Base-by-base conservation (phyloP, 1,140 invertebrate genomes). In the Camponotus vicinus region DNA sequence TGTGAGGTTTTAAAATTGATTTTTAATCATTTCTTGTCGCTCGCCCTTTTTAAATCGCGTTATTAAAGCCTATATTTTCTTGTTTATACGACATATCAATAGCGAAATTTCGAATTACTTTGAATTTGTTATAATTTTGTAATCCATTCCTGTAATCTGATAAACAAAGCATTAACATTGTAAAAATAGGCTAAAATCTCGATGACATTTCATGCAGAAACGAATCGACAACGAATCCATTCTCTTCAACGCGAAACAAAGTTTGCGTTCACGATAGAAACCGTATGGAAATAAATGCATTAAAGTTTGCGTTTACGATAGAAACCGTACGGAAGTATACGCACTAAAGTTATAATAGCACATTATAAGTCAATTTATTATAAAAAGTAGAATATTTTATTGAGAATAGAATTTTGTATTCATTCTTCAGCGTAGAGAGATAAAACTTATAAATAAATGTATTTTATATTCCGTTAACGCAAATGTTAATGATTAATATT, bases 171-270 rank as follows among this genome's bases (percentile, higher is more conserved):
- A 9, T 11, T n/a, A 4, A 18, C 3, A 3, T 21, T 21, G 11
- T 15, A 49, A 69, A 64, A 37, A 69, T 37, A 49, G 3, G n/a
- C 18, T 27, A 11, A 49, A 27, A 40, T 34, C n/a, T 70, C 2
- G 5, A 27, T 27, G 27, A 45, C 13, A n/a, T 69, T 52, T 52
- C 15, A 49, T 13, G 45, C 1, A 4, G 27, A 27, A n/a, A 27
- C 42, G 42, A 45, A 9, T 45, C 2, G 7, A 80, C 61, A 78
- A 78, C 32, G 61, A 9, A 45, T 49, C 27, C 27, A 34, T 78
- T 78, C 4, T 52, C 49, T 2, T 18, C 76, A 78, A 18, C 13
- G 34, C 8, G 8, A 6, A 64, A 49, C 11, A 6, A 66, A 21
- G 40, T 78, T 13, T 37, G 27, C 40, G 15, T 32, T n/a, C n/a